These are phyloP conservation scores for Eupeodes corollae DNA, from an alignment of 1,140 invertebrate genomes.

Conservation along the genomic window DNA sequence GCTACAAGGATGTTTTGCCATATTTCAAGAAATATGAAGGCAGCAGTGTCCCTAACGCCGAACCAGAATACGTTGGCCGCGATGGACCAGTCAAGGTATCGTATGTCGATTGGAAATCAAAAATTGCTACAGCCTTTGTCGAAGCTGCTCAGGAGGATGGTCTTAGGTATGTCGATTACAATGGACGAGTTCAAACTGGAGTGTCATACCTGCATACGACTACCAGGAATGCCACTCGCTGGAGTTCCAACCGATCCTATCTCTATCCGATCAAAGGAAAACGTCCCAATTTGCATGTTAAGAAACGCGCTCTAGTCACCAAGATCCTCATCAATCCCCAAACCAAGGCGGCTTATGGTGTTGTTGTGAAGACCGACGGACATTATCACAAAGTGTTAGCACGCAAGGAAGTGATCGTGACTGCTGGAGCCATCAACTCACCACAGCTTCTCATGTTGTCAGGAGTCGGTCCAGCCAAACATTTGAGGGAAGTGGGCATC, in stretches of 20 bases:
- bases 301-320: slow-evolving; percentile 51
- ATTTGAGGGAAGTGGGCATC: slow-evolving; percentile 51
- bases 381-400: slow-evolving; percentile 46
- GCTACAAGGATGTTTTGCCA: slow-evolving; percentile 65
- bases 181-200: slow-evolving; percentile 52
- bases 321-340: slow-evolving; percentile 60
- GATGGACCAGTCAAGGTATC: slow-evolving; percentile 43
- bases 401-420: slow-evolving; percentile 63
- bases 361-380: slow-evolving; percentile 47
- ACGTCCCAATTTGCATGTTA: slow-evolving; percentile 53
- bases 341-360: slow-evolving; percentile 50
- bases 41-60: slow-evolving; percentile 45
- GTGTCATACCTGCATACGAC: slow-evolving; percentile 53
- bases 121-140: slow-evolving; percentile 53
- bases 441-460: slow-evolving; percentile 72
- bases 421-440: slow-evolving; percentile 61
- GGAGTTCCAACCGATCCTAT: slow-evolving; percentile 63
- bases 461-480: slow-evolving; percentile 61
- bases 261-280: slow-evolving; percentile 49
- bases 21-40: slow-evolving; percentile 75
- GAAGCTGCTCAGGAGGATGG: slow-evolving; percentile 53
- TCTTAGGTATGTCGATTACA: slow-evolving; percentile 60
- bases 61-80: slow-evolving; percentile 44
- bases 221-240: slow-evolving; percentile 57
- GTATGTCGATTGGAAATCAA: slow-evolving; percentile 48